phyloP scores from a whole-genome alignment of 2,797 vertebrate species.

The Cygnus olor region DNA sequence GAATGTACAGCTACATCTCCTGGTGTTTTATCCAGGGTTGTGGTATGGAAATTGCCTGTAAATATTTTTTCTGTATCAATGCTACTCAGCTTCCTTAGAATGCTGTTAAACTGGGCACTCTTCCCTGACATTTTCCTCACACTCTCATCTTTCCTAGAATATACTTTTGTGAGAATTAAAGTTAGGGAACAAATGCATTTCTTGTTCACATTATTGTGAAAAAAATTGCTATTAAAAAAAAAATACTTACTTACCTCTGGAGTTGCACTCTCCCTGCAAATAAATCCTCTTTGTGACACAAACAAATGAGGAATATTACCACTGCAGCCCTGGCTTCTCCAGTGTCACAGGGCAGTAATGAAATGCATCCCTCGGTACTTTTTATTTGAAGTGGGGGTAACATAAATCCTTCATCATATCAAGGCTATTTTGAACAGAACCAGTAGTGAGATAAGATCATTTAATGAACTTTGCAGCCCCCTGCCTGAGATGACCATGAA shows the following conservation, averaged over 20 bases:
- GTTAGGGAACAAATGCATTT: neutral
- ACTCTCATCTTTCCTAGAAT: slow-evolving; percentile 31
- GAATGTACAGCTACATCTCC: neutral
- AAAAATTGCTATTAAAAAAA: neutral
- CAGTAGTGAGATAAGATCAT: slow-evolving; percentile 75
- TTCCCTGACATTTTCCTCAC: slow-evolving; percentile 43
- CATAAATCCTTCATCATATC: slow-evolving; percentile 77
- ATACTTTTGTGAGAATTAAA: slow-evolving; percentile 11
- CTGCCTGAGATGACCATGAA: slow-evolving; percentile 76
- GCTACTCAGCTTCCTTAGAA: slow-evolving; percentile 56
- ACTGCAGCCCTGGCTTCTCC: slow-evolving; percentile 51
- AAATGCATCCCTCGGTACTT: slow-evolving; percentile 70
- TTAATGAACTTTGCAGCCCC: slow-evolving; percentile 79
- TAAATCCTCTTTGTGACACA: slow-evolving; percentile 51
- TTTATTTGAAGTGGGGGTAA: slow-evolving; percentile 79
- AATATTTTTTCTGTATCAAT: slow-evolving; percentile 56
- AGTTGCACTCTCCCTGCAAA: slow-evolving; percentile 51
- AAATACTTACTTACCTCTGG: slow-evolving; percentile 71
- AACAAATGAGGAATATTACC: slow-evolving; percentile 36
- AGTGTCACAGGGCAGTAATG: slow-evolving; percentile 54
- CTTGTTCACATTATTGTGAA: neutral
- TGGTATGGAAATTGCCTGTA: slow-evolving; percentile 2
- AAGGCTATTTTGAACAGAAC: slow-evolving; percentile 79
- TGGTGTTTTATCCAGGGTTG: neutral
- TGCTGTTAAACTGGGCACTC: slow-evolving; percentile 54